A percentile compares a stretch with the other conserved stretches of the same genome.
Conservation (phyloP, 2,888 invertebrate genomes). For the Leucania comma region DNA sequence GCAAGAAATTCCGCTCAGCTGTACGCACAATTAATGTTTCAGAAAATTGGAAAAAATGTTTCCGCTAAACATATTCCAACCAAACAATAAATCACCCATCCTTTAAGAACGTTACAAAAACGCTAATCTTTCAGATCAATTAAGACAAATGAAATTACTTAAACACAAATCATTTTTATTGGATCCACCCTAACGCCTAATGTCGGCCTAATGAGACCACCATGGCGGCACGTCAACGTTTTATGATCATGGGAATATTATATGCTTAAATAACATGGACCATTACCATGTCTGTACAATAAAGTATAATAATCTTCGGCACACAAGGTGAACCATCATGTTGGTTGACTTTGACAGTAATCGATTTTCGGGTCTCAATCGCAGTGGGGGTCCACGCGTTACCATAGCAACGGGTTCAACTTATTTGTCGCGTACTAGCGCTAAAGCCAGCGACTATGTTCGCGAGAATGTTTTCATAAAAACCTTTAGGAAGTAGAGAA, state of each 20-base stretch:
- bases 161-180: conserved; percentile 57
- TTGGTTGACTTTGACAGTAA: no score
- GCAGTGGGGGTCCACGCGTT: no score
- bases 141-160: conserved; percentile 57
- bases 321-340: no score
- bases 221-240: conserved; percentile 39
- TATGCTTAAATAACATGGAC: neutral
- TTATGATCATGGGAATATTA: conserved; percentile 37
- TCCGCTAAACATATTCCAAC: neutral
- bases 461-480: no score
- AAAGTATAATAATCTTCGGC: no score
- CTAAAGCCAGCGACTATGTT: no score
- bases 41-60: neutral
- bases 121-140: conserved; percentile 53
- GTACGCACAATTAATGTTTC: no score
- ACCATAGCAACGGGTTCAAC: no score
- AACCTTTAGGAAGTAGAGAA: no score
- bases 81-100: conserved; percentile 21
- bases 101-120: conserved; percentile 40
- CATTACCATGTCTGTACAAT: conserved; percentile 8
- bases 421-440: no score
- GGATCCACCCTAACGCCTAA: conserved; percentile 38
- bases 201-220: conserved; percentile 48
- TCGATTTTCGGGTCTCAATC: no score
- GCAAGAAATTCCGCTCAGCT: no score